Evolutionary conservation across 2,113 vertebrate genomes (phyloP).

Genomic region (Rattus norvegicus): DNA sequence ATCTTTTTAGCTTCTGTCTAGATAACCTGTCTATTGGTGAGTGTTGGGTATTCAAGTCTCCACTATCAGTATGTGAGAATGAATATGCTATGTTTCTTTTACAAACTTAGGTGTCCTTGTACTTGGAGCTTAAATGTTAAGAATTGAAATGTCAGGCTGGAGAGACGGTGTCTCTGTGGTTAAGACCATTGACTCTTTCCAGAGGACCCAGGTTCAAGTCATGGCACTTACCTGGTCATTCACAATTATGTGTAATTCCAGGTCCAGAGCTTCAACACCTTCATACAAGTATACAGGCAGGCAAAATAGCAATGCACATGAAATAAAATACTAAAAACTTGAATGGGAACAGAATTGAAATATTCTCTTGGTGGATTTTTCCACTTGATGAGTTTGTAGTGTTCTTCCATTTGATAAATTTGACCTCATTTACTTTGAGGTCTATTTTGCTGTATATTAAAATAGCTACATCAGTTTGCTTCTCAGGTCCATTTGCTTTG

Average conservation of each 20-base stretch:
- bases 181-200: too few species aligned
- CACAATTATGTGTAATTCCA: too few species aligned
- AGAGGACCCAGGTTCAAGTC: too few species aligned
- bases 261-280: too few species aligned
- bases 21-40: neutral
- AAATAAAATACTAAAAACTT: too few species aligned
- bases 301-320: too few species aligned
- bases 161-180: too few species aligned
- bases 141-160: too few species aligned
- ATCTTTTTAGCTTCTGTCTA: neutral
- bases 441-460: neutral
- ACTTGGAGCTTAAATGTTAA: neutral
- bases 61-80: neutral
- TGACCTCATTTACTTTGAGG: neutral
- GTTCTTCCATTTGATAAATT: neutral
- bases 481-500: neutral
- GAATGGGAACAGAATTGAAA: neutral
- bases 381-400: neutral
- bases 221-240: too few species aligned
- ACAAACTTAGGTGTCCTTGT: neutral
- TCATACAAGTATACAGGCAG: too few species aligned
- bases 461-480: neutral
- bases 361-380: neutral
- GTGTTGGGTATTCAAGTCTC: neutral
- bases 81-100: neutral